A percentile compares a stretch with the other conserved stretches of the same genome.
These are phyloP conservation scores for Phylloscopus collybita DNA, from an alignment of 2,797 vertebrate species.

Conservation along the genomic window DNA sequence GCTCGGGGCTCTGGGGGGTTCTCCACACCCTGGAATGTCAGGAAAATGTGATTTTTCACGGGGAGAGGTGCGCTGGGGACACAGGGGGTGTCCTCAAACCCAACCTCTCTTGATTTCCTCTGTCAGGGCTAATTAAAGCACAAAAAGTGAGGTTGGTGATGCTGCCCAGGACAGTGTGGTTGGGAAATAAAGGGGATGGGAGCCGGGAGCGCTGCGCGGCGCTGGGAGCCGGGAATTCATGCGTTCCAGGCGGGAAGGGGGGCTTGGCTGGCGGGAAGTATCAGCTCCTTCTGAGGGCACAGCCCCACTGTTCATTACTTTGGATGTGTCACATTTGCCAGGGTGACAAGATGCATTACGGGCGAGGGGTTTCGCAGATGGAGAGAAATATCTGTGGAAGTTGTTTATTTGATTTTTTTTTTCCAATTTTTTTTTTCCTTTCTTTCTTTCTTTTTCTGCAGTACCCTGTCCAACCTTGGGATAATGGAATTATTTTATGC, in stretches of 20 bases:
- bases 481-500: constrained; percentile 84
- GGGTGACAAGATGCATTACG: constrained; percentile 76
- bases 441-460: background rate
- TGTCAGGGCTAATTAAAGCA: constrained; percentile 18
- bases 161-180: background rate
- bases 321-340: constrained; percentile 79
- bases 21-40: rapidly evolving
- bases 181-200: background rate
- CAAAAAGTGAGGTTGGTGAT: background rate
- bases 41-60: background rate
- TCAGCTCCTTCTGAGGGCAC: constrained; percentile 31
- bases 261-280: constrained; percentile 40
- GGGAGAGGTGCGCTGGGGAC: background rate
- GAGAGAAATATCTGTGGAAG: constrained; percentile 69
- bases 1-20: rapidly evolving
- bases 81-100: rapidly evolving
- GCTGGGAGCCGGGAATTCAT: constrained; percentile 19
- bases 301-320: constrained; percentile 74
- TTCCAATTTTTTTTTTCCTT: background rate
- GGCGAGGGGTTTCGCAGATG: constrained; percentile 70
- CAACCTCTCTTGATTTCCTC: background rate
- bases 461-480: constrained; percentile 73
- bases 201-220: background rate
- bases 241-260: background rate
- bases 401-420: constrained; percentile 78